These are phyloP conservation scores for Procavia capensis DNA, from an alignment of 2,113 vertebrate species.

Conservation along the genomic window DNA sequence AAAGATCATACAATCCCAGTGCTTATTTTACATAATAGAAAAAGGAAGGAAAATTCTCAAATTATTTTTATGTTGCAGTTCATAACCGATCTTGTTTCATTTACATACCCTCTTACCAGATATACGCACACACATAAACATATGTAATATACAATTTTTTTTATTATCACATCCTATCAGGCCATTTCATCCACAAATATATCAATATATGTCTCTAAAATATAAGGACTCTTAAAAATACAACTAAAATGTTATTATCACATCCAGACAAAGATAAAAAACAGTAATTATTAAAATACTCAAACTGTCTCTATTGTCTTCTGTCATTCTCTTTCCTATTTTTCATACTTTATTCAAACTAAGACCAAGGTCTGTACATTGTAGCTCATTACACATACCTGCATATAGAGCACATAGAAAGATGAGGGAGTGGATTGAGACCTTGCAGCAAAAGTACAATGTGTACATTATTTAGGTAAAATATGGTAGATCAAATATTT, in stretches of 20 bases:
- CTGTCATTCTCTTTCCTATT: neutral
- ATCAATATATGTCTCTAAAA: neutral
- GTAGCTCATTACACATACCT: neutral
- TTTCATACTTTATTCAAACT: neutral
- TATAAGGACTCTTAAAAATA: neutral
- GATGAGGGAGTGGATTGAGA: too few species aligned
- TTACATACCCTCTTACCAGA: neutral
- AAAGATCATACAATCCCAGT: neutral
- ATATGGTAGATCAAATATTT: neutral
- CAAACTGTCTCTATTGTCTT: neutral
- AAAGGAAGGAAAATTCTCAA: neutral
- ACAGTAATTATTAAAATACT: neutral
- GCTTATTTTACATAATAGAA: slow-evolving; percentile 9
- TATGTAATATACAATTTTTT: too few species aligned
- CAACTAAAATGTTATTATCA: neutral
- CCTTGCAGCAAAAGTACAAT: too few species aligned
- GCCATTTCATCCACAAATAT: neutral
- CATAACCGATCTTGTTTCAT: neutral
- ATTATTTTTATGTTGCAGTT: neutral
- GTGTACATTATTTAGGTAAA: too few species aligned
- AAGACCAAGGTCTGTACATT: neutral
- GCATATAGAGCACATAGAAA: too few species aligned
- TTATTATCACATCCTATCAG: neutral
- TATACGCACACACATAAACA: too few species aligned
- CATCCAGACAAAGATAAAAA: neutral